Evolutionary conservation across 2,113 vertebrate genomes (phyloP).

Genomic region (Datnioides undecimradiatus): DNA sequence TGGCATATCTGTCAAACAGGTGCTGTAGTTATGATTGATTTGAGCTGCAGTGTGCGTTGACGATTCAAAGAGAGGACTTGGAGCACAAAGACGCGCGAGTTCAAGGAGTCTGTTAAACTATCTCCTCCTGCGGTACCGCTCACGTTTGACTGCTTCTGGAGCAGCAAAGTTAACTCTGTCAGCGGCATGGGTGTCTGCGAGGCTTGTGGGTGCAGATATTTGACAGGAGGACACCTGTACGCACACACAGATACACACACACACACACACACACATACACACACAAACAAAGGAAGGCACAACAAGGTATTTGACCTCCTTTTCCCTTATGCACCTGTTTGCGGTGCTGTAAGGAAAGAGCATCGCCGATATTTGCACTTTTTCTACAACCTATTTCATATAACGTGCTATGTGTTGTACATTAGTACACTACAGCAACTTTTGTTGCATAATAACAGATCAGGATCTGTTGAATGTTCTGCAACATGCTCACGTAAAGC

Average conservation of each 20-base stretch:
- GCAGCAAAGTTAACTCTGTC: slow-evolving; percentile 41
- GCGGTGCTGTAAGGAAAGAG: slow-evolving; percentile 21
- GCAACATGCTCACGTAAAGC: slow-evolving; percentile 12
- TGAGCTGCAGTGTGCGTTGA: slow-evolving; percentile 54
- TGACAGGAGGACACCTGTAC: slow-evolving; percentile 54
- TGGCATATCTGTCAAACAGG: slow-evolving; percentile 61
- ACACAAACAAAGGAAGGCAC: slow-evolving; percentile 12
- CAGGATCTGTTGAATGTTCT: neutral
- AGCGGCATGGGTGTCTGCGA: slow-evolving; percentile 34
- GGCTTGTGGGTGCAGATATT: slow-evolving; percentile 45
- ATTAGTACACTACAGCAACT: neutral
- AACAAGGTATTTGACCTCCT: slow-evolving; percentile 46
- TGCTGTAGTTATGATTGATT: slow-evolving; percentile 69
- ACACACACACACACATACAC: neutral
- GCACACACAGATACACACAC: neutral
- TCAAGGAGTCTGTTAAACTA: slow-evolving; percentile 56
- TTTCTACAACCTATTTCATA: neutral
- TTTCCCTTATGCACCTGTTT: slow-evolving; percentile 49
- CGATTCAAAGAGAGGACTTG: slow-evolving; percentile 45
- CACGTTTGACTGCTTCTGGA: slow-evolving; percentile 48
- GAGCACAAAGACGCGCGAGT: slow-evolving; percentile 42
- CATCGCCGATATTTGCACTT: slow-evolving; percentile 1
- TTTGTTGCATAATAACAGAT: neutral
- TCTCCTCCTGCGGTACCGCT: slow-evolving; percentile 37
- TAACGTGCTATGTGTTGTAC: neutral